phyloP scores from a whole-genome alignment of 2,888 invertebrate species.

The Aethes cnicana region DNA sequence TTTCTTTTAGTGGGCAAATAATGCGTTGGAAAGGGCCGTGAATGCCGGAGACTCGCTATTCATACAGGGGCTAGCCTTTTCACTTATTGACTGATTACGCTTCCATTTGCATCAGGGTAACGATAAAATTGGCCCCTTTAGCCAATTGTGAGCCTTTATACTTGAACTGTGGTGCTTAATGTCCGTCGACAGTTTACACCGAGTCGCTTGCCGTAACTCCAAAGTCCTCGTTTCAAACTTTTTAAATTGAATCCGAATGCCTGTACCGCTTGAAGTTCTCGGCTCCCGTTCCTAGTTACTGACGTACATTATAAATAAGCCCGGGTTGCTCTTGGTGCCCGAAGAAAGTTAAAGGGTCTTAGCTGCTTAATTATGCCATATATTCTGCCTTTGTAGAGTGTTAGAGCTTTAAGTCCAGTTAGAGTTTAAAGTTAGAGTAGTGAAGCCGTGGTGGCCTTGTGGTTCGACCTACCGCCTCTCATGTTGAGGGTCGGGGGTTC shows the following conservation, averaged over 20 bases:
- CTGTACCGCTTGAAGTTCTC: conserved; percentile 42
- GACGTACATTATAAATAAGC: conserved; percentile 57
- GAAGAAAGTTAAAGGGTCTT: conserved; percentile 26
- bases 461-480: too few relatives aligned
- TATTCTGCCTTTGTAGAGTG: too few relatives aligned
- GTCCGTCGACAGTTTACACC: conserved; percentile 34
- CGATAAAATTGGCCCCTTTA: conserved; percentile 20
- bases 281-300: conserved; percentile 41
- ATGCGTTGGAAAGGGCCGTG: conserved; percentile 4
- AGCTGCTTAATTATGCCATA: conserved; percentile 25
- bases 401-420: too few relatives aligned
- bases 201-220: conserved; percentile 44
- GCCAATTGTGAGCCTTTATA: conserved; percentile 19
- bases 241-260: conserved; percentile 62
- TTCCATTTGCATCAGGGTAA: conserved; percentile 10
- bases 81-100: conserved; percentile 23
- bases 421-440: too few relatives aligned
- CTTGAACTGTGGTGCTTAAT: conserved; percentile 25
- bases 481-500: too few relatives aligned
- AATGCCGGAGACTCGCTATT: conserved; percentile 5
- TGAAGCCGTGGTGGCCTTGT: too few relatives aligned
- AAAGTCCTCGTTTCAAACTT: conserved; percentile 53
- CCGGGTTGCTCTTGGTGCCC: conserved; percentile 24
- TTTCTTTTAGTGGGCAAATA: conserved; percentile 14
- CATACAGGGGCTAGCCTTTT: conserved; percentile 11